A percentile compares a stretch with the other conserved stretches of the same genome.
Conservation (phyloP, 2,113 vertebrate genomes). For the Coptodon rendalli region DNA sequence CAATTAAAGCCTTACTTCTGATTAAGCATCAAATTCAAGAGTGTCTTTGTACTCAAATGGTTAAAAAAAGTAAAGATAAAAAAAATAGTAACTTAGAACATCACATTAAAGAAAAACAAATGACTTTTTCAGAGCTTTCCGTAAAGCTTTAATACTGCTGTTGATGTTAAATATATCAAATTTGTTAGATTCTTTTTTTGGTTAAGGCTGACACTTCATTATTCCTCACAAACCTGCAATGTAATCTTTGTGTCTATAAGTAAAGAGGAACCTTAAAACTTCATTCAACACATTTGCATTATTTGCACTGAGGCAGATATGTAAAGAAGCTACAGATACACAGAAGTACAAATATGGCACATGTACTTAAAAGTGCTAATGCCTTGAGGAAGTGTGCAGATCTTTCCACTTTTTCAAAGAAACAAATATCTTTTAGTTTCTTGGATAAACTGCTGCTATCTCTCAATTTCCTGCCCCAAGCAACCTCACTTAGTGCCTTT, state of each 20-base stretch:
- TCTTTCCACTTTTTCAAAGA: background rate
- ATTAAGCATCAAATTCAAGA: background rate
- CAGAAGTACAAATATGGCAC: background rate
- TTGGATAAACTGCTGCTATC: slow-evolving; percentile 34
- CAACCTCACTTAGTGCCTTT: slow-evolving; percentile 43
- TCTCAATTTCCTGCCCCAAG: slow-evolving; percentile 51
- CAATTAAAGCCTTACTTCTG: background rate
- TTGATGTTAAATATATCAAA: background rate
- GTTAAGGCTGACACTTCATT: background rate
- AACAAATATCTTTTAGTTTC: slow-evolving; percentile 26
- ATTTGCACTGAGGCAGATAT: background rate
- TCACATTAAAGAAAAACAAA: background rate
- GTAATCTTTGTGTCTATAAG: background rate
- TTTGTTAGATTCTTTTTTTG: background rate
- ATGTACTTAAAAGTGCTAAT: background rate
- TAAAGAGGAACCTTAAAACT: background rate
- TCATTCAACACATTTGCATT: background rate
- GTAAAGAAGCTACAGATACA: background rate
- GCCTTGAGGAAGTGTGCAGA: background rate
- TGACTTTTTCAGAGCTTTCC: background rate
- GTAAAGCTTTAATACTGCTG: background rate
- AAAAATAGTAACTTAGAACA: background rate
- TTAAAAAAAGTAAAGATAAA: background rate
- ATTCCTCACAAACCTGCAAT: background rate
- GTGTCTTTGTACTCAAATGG: background rate